Conservation (phyloP, 92 coral and sea anemone species). For the Porites rus region DNA sequence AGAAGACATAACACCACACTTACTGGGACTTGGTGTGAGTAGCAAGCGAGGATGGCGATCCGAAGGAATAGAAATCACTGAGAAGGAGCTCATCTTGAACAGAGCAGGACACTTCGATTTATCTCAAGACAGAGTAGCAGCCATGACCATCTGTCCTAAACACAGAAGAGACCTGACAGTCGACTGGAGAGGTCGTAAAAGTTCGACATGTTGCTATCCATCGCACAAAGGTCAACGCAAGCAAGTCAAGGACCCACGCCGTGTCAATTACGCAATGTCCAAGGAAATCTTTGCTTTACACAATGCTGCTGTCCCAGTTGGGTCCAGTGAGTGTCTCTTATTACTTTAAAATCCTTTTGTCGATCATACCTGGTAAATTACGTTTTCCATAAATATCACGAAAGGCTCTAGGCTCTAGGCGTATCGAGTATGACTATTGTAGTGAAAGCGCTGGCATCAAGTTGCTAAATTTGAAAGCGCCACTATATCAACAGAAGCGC, state of each 20-base stretch:
- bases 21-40: conserved; percentile 43
- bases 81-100: conserved; percentile 43
- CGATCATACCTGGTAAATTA: conserved; percentile 4
- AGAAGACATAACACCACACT: conserved; percentile 48
- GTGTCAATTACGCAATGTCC: conserved; percentile 28
- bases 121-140: conserved; percentile 24
- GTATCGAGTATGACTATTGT: too few species aligned
- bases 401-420: conserved; percentile 5
- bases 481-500: conserved; percentile 11
- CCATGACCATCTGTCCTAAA: conserved; percentile 49
- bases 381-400: not conserved
- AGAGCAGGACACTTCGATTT: conserved; percentile 42
- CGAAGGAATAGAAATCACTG: conserved; percentile 18
- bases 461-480: conserved; percentile 17
- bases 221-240: conserved; percentile 35
- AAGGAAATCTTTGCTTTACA: conserved; percentile 34
- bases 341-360: not conserved
- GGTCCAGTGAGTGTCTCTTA: conserved; percentile 34
- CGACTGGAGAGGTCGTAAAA: conserved; percentile 57
- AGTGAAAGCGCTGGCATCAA: not conserved
- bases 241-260: conserved; percentile 35
- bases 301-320: conserved; percentile 29
- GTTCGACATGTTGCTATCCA: conserved; percentile 44
- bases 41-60: conserved; percentile 42
- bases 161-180: conserved; percentile 48